These are phyloP conservation scores for Pantherophis vulpinus DNA, from an alignment of 2,797 vertebrate species.

Conservation along the genomic window DNA sequence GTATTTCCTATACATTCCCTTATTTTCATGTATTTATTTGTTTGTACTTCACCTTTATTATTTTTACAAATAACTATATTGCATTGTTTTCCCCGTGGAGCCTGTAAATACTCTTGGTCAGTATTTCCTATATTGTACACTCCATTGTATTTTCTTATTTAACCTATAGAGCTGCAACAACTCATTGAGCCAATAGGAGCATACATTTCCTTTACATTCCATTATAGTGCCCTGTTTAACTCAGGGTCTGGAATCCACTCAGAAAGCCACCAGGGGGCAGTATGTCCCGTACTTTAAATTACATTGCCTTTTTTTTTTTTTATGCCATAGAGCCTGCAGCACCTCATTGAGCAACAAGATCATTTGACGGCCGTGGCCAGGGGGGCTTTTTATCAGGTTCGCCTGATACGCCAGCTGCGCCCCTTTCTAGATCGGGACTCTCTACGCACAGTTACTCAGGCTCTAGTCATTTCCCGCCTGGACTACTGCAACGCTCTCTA, in stretches of 20 bases:
- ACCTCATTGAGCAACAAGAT: background rate
- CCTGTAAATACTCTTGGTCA: background rate
- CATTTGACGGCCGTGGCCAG: too few relatives aligned
- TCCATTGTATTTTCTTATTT: background rate
- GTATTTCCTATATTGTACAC: background rate
- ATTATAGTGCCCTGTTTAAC: too few relatives aligned
- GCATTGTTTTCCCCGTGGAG: background rate
- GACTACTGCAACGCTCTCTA: too few relatives aligned
- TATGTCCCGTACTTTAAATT: background rate
- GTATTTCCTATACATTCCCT: background rate
- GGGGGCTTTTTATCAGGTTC: too few relatives aligned
- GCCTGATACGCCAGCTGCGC: too few relatives aligned
- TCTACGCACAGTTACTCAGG: too few relatives aligned
- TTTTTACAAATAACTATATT: background rate
- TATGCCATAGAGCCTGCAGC: background rate
- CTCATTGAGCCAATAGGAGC: background rate
- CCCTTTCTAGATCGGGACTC: too few relatives aligned
- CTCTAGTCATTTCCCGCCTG: too few relatives aligned
- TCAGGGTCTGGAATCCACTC: background rate
- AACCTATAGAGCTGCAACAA: background rate
- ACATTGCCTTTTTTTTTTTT: too few relatives aligned
- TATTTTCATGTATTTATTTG: background rate
- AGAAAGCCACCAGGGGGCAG: too few relatives aligned
- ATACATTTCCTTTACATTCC: background rate
- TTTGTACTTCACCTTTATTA: background rate